Evolutionary conservation across 2,113 vertebrate species (phyloP).

Genomic region (Puntigrus tetrazona): DNA sequence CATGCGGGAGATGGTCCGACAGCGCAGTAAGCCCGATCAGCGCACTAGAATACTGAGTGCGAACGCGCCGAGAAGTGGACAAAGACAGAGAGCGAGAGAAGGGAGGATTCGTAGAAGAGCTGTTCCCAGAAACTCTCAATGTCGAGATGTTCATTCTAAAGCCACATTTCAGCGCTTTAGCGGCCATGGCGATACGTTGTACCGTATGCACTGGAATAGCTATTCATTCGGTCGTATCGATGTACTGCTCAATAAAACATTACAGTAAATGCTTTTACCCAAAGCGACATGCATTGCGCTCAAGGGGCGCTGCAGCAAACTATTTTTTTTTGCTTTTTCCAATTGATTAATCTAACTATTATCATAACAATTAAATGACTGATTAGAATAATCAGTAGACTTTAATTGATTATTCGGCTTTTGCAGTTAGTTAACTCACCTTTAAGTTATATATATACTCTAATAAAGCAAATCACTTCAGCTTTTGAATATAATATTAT

Average conservation of each 20-base stretch:
- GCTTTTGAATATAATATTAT: too few species aligned
- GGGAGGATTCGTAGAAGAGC: background rate
- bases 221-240: background rate
- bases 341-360: too few species aligned
- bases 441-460: too few species aligned
- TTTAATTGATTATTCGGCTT: too few species aligned
- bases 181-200: background rate
- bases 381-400: too few species aligned
- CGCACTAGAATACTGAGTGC: constrained; percentile 79
- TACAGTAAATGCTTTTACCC: background rate
- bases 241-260: too few species aligned
- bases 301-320: too few species aligned
- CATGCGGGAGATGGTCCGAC: constrained; percentile 86
- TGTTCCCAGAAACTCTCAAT: background rate
- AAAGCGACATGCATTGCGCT: background rate
- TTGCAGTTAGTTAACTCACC: too few species aligned
- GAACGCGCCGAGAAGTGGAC: background rate
- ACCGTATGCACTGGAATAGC: background rate
- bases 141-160: background rate
- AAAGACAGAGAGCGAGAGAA: background rate
- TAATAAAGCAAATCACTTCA: too few species aligned
- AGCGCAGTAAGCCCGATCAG: constrained; percentile 83
- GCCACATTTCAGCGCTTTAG: background rate
- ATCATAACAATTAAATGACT: too few species aligned
- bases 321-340: too few species aligned